Evolutionary conservation across 1,140 invertebrate genomes (phyloP), one percentile per base, ranked within the genome.

Genomic region (Hormaphis cornu): DNA sequence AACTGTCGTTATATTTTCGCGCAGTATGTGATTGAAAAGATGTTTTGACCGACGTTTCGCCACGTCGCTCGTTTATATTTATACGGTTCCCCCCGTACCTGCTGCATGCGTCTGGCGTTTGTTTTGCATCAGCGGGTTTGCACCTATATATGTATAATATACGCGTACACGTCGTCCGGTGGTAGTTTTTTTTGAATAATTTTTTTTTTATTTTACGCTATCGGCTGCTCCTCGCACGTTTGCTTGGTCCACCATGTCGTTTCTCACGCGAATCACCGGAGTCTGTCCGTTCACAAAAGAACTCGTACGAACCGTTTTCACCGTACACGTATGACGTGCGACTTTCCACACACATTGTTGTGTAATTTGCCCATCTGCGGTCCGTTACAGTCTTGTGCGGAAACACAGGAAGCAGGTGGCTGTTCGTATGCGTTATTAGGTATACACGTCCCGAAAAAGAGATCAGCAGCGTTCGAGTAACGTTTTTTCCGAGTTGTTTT

Each of bases 241-340:
- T 20, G 61, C 28, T 46, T 48, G 61, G 61, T 66, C 61, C 61
- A 66, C 44, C 40, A 14, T 1, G 26, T 33, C 5, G 7, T 50
- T 66, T 66, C 61, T 66, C 61, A 66, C 61, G 61, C 24, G 35
- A 66, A 66, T 66, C 61, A 66, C 7, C 61, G 61, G 61, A 66
- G 61, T 66, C 61, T 66, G 61, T 66, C 61, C 61, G 44, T 33
- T 22, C 10, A 50, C 61, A 14, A 22, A 66, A 48, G 9, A 20
- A 30, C n/a, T 10, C 9, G n/a, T n/a, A n/a, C n/a, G n/a, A n/a
- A n/a, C n/a, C n/a, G n/a, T n/a, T n/a, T n/a, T 3, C 52, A n/a
- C 20, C 24, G 28, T 56, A 26, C n/a, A 9, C 16, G 40, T 3
- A 12, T 30, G 18, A 18, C 12, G 8, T 14, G 3, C 14, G 9